Percentiles rank a stretch among this genome's conserved stretches.
These are phyloP conservation scores for Hylia prasina DNA, from an alignment of 2,113 vertebrate genomes.

Conservation along the genomic window DNA sequence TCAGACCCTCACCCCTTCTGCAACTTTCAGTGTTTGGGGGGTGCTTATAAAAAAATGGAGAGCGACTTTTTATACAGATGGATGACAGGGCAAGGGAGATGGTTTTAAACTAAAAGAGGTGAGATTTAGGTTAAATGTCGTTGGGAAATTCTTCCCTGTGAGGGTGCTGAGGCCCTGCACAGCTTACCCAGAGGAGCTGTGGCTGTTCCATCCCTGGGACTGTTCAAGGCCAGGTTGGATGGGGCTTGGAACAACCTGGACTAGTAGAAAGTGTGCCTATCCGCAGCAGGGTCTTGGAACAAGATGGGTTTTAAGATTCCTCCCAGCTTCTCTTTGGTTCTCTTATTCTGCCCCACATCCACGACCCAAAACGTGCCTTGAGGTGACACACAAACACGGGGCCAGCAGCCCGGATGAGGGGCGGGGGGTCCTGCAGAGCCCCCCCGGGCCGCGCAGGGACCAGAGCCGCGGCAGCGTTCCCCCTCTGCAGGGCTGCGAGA, in stretches of 20 bases:
- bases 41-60: accelerated
- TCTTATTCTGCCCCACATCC: neutral
- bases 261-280: neutral
- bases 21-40: no score
- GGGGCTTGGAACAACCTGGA: neutral
- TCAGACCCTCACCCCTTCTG: accelerated
- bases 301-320: neutral
- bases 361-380: accelerated
- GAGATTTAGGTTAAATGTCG: neutral
- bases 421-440: accelerated
- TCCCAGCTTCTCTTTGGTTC: neutral
- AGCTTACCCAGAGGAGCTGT: neutral
- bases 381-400: accelerated
- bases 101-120: neutral
- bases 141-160: neutral
- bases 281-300: neutral
- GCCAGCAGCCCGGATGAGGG: neutral
- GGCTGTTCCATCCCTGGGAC: neutral
- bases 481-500: accelerated
- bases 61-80: neutral
- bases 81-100: no score
- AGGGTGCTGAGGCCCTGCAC: neutral
- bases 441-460: neutral
- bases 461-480: accelerated
- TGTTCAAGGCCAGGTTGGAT: neutral